phyloP scores from a whole-genome alignment of 2,113 vertebrate genomes.

The Labeo rohita region DNA sequence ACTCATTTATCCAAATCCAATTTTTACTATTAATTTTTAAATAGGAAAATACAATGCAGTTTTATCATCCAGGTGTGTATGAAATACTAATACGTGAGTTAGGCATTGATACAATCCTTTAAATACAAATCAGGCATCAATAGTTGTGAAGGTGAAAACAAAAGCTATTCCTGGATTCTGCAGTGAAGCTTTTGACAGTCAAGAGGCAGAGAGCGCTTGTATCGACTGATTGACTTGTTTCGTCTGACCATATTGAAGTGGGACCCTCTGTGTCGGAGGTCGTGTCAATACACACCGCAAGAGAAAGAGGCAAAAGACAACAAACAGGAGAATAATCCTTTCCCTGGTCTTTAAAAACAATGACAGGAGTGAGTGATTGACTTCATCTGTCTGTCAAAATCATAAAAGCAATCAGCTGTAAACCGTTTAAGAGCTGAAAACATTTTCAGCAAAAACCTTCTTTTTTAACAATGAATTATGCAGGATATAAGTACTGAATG shows the following conservation, averaged over 20 bases:
- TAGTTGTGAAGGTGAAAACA: background rate
- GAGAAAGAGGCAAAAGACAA: background rate
- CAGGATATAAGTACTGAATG: background rate
- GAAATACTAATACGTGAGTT: background rate
- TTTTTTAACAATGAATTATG: background rate
- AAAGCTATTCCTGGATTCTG: constrained; percentile 54
- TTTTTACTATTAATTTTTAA: background rate
- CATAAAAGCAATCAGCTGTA: background rate
- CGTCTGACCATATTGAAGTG: constrained; percentile 64
- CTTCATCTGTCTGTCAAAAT: background rate
- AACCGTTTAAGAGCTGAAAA: background rate
- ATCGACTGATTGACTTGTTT: constrained; percentile 63
- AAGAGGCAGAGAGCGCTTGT: constrained; percentile 47
- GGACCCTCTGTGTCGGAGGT: constrained; percentile 60
- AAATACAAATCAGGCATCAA: too few species aligned
- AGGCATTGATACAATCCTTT: background rate
- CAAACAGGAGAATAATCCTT: background rate
- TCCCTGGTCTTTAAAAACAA: background rate
- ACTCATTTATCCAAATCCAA: too few species aligned
- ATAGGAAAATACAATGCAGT: background rate
- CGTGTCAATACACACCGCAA: constrained; percentile 63
- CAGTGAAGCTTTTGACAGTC: constrained; percentile 38
- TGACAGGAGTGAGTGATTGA: background rate
- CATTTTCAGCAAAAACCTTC: background rate
- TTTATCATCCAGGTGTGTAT: background rate